phyloP scores from a whole-genome alignment of 2,797 vertebrate genomes.

The Lacerta agilis region DNA sequence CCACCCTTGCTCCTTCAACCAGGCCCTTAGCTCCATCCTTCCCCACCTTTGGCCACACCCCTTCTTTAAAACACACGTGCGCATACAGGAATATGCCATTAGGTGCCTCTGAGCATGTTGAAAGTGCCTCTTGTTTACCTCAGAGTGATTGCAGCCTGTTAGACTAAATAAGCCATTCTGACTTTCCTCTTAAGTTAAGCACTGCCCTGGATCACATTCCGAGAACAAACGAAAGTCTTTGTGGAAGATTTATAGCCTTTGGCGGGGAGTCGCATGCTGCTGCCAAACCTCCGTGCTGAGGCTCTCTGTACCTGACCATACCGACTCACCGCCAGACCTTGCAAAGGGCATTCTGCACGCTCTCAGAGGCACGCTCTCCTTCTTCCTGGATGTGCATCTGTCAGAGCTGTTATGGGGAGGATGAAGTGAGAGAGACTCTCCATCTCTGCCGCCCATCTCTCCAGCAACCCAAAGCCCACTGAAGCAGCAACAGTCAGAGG shows the following conservation, averaged over 20 bases:
- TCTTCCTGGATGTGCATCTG: background rate
- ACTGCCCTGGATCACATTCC: background rate
- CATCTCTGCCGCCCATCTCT: background rate
- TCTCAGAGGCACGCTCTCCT: background rate
- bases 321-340: background rate
- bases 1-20: no score
- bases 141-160: background rate
- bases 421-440: background rate
- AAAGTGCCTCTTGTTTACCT: background rate
- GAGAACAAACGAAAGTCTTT: background rate
- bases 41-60: background rate
- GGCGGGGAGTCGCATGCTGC: background rate
- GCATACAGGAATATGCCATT: background rate
- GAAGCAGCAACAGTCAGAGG: background rate
- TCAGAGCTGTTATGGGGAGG: background rate
- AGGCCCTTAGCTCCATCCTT: background rate
- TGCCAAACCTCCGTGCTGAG: background rate
- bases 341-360: background rate
- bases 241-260: background rate
- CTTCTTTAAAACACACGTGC: background rate
- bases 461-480: background rate
- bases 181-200: background rate
- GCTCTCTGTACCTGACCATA: background rate
- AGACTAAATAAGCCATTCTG: background rate
- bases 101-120: background rate